Percentiles rank a stretch among this genome's conserved stretches.
Evolutionary conservation across 2,113 vertebrate species (phyloP).

Genomic region (Myotis lucifugus): DNA sequence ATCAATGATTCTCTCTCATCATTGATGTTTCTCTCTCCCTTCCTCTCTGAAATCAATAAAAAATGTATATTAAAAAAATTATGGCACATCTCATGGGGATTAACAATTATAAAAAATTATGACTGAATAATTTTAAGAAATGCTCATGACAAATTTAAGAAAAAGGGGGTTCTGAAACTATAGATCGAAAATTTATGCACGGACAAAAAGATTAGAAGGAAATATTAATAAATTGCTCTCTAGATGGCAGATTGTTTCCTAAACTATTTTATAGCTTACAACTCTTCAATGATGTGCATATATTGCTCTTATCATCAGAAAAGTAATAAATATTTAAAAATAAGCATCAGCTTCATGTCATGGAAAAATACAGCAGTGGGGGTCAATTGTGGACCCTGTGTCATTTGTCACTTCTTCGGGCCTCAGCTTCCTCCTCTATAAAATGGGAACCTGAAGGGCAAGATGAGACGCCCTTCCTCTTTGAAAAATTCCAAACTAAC

Average conservation of each 20-base stretch:
- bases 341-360: not conserved
- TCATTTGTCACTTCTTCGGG: not conserved
- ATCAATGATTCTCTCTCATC: too few species aligned
- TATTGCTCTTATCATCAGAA: conserved; percentile 1
- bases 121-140: conserved; percentile 31
- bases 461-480: not conserved
- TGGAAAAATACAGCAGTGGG: not conserved
- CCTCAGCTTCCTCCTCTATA: not conserved
- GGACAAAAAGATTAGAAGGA: not conserved
- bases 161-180: not conserved
- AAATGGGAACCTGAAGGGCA: not conserved
- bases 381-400: not conserved
- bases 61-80: not conserved
- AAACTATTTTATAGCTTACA: conserved; percentile 4
- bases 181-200: not conserved
- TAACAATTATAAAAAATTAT: conserved; percentile 26
- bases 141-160: not conserved
- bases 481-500: conserved; percentile 53
- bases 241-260: not conserved
- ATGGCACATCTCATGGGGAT: not conserved
- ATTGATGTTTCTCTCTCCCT: too few species aligned
- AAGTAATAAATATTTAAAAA: not conserved
- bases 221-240: conserved; percentile 20
- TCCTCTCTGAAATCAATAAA: too few species aligned
- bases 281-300: not conserved